These are phyloP conservation scores for Aphaenogaster ashmeadi DNA, from an alignment of 1,140 invertebrate species.

Conservation along the genomic window DNA sequence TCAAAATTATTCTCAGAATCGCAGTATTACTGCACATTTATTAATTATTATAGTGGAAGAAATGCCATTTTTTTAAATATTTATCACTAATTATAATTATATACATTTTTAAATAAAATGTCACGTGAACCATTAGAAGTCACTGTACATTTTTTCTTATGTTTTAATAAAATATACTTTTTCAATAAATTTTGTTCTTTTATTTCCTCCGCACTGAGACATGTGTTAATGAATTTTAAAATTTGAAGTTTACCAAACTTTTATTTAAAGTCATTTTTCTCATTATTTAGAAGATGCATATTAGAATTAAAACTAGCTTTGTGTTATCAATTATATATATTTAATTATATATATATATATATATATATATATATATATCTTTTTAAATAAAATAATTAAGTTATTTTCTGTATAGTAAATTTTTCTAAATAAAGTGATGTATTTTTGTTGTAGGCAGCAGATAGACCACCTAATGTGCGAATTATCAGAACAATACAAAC, in stretches of 20 bases:
- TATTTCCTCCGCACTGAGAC: conserved; percentile 65
- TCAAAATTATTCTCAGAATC: conserved; percentile 1
- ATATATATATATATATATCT: not conserved
- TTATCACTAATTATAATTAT: conserved; percentile 13
- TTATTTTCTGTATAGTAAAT: too few species aligned
- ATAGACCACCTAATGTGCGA: conserved; percentile 75
- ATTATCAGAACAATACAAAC: conserved; percentile 80
- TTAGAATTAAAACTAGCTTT: conserved; percentile 32
- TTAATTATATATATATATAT: too few species aligned
- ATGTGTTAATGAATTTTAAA: not conserved
- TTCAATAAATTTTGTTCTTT: conserved; percentile 70
- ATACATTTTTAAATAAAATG: conserved; percentile 45
- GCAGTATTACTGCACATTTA: conserved; percentile 2
- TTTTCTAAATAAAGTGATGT: conserved; percentile 12
- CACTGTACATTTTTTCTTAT: conserved; percentile 65
- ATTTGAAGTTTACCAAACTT: not conserved
- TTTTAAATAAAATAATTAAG: not conserved
- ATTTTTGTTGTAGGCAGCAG: conserved; percentile 74
- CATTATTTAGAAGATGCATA: not conserved
- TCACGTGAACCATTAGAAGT: conserved; percentile 44
- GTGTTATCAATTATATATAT: not conserved
- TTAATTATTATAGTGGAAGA: conserved; percentile 9
- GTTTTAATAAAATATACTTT: conserved; percentile 74
- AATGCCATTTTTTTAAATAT: conserved; percentile 42
- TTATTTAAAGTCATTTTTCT: not conserved